Evolutionary conservation across 2,797 vertebrate species (phyloP), one percentile per base, ranked within the genome.

Genomic region (Sardinella longiceps): DNA sequence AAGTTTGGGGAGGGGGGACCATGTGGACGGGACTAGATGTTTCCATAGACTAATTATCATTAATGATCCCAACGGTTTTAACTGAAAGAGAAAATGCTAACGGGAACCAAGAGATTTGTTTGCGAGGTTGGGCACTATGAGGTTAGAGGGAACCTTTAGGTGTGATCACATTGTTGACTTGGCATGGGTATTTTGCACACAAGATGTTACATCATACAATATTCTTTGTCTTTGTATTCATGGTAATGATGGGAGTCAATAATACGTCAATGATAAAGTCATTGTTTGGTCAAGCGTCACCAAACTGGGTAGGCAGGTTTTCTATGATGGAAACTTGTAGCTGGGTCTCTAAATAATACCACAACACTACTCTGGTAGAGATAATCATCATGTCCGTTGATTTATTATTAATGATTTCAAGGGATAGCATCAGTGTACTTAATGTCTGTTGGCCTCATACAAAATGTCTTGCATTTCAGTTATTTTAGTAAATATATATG

Each of bases 401-500:
- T 50, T 50, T 0, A 14, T 2, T 39, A 39, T 74, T 15, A 5
- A 18, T 33, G 15, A 74, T 74, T 74, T 37, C 30, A 70, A 70
- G 9, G 18, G 4, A 37, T 74, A 74, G 39, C 6, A 74, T 74
- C 30, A 15, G 30, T 39, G 66, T 37, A 12, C 30, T 74, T 5
- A 37, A 74, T 15, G 4, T 10, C 46, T 48, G 46, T 48, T 48
- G 14, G 33, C 70, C 70, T 77, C 6, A 7, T 37, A 77, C 5
- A 23, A 77, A 18, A 43, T 39, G 60, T 30, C 80, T 82, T 85
- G 70, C 51, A 50, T 85, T 51, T 74, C 58, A 83, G 85, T 86
- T 83, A 84, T 86, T 87, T 83, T 74, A 50, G 82, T 58, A 82
- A 86, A 86, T 39, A 82, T 83, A 86, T 85, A 77, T 80, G 48